Conservation (phyloP, 2,113 vertebrate genomes). For the Cnemophilus loriae region DNA sequence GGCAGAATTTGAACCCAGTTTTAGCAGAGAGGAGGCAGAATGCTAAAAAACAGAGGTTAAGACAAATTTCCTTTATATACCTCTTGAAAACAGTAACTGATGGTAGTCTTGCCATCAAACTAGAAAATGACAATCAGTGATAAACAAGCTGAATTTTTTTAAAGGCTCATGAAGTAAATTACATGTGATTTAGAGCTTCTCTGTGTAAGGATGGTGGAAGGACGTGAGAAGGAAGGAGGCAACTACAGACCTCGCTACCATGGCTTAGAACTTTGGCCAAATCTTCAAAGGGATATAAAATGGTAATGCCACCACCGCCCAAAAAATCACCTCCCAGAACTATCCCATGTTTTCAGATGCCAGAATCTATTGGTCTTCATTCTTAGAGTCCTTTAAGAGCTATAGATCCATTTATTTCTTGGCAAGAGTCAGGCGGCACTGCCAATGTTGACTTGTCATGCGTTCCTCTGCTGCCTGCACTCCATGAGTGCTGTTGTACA, state of each 20-base stretch:
- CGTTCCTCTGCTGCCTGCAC: accelerated
- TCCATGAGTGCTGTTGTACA: neutral
- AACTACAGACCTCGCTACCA: neutral
- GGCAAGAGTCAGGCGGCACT: neutral
- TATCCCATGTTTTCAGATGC: neutral
- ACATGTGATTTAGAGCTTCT: neutral
- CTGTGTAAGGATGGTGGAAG: neutral
- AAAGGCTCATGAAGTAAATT: neutral
- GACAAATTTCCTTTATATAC: neutral
- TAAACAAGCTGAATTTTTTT: neutral
- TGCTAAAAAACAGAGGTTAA: neutral
- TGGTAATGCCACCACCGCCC: neutral
- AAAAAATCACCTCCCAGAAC: neutral
- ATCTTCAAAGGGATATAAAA: neutral
- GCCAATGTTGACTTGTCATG: neutral
- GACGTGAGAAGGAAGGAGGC: neutral
- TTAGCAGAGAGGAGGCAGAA: neutral
- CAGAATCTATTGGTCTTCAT: neutral
- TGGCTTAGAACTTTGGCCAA: neutral
- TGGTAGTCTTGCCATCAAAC: neutral
- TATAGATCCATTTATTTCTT: neutral
- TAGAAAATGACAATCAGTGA: neutral
- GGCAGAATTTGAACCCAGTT: neutral
- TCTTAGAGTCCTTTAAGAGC: neutral
- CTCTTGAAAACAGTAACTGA: neutral